A percentile compares a stretch with the other conserved stretches of the same genome.
Conservation (phyloP, 1,140 invertebrate genomes). For the Harpegnathos saltator region DNA sequence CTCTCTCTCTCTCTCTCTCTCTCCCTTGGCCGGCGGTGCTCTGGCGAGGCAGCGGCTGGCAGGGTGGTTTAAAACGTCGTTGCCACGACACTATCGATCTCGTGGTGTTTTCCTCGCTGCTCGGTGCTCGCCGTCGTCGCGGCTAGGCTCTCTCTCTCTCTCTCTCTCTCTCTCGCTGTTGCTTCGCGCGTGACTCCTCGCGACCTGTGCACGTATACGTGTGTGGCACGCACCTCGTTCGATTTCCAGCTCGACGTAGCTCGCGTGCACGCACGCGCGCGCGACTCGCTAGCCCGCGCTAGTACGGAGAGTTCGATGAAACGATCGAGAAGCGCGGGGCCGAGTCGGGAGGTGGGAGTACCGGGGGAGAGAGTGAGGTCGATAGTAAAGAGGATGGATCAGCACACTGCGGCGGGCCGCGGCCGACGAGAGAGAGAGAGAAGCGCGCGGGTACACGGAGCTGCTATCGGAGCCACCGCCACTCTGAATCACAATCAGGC, state of each 20-base stretch:
- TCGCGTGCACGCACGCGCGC: no score
- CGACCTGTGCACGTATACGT: background rate
- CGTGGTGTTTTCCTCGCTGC: slow-evolving; percentile 59
- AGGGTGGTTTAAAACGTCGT: slow-evolving; percentile 70
- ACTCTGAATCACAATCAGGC: slow-evolving; percentile 84
- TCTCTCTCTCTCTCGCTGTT: slow-evolving; percentile 26
- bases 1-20: no score
- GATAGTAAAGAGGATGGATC: slow-evolving; percentile 7
- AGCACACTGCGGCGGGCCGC: background rate
- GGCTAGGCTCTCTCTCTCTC: slow-evolving; percentile 22
- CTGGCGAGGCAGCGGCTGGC: slow-evolving; percentile 5
- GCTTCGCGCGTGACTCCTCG: slow-evolving; percentile 9
- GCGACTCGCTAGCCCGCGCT: no score
- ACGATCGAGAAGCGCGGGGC: slow-evolving; percentile 2
- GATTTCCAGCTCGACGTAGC: slow-evolving; percentile 33
- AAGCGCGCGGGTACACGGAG: slow-evolving; percentile 64
- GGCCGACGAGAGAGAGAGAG: slow-evolving; percentile 10
- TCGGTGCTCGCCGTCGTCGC: background rate
- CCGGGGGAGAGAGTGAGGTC: background rate
- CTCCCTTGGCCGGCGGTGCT: background rate
- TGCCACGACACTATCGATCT: slow-evolving; percentile 80
- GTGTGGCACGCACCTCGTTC: slow-evolving; percentile 49
- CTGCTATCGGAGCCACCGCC: slow-evolving; percentile 79
- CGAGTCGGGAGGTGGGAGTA: background rate
- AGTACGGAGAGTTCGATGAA: slow-evolving; percentile 4